A percentile compares a stretch with the other conserved stretches of the same genome.
phyloP scores from a whole-genome alignment of 2,888 invertebrate genomes.

The Sphinx pinastri region DNA sequence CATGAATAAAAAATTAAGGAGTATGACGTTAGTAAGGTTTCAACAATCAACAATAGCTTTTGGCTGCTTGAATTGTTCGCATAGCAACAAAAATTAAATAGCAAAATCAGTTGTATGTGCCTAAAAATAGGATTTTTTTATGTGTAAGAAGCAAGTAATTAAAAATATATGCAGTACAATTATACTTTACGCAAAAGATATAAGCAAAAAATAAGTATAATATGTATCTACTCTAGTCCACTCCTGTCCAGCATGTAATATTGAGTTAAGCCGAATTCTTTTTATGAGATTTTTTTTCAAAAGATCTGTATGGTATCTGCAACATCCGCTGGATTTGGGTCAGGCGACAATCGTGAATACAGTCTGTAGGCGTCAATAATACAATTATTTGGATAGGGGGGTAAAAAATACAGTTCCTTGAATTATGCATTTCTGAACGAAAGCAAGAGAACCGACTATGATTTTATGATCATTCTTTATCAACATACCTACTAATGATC shows the following conservation, averaged over 20 bases:
- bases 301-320: slow-evolving; percentile 53
- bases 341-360: slow-evolving; percentile 62
- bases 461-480: background rate
- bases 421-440: background rate
- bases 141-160: no score
- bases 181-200: background rate
- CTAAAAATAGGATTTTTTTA: background rate
- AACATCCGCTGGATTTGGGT: slow-evolving; percentile 79
- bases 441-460: background rate
- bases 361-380: background rate
- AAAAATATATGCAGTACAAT: no score
- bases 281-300: slow-evolving; percentile 62
- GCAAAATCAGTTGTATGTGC: no score
- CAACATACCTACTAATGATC: no score
- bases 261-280: slow-evolving; percentile 72
- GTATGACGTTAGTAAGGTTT: background rate
- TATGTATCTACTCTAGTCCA: slow-evolving; percentile 41
- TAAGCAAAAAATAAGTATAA: background rate
- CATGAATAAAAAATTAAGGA: slow-evolving; percentile 1
- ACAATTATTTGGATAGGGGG: background rate
- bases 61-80: background rate
- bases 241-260: slow-evolving; percentile 45
- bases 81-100: background rate
- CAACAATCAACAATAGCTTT: background rate
- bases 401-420: background rate